Percentiles rank a stretch among this genome's conserved stretches.
Conservation (phyloP, 2,797 vertebrate genomes). For the Sebastes kiyomatsui region DNA sequence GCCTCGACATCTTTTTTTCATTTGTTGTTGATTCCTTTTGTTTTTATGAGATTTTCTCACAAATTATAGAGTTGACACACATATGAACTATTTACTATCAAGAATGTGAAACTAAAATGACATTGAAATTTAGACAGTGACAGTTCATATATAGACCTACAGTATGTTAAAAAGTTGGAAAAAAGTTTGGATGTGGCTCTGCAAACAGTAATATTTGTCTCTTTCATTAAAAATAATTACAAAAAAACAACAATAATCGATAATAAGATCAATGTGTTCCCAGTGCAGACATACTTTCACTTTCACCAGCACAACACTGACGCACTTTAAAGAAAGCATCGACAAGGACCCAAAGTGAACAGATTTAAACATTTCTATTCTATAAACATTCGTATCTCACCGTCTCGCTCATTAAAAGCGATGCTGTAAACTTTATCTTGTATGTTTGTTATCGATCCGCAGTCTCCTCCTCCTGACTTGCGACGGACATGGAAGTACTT, state of each 20-base stretch:
- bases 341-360: background rate
- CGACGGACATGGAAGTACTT: conserved; percentile 52
- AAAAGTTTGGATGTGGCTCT: background rate
- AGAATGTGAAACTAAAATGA: background rate
- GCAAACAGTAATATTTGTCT: background rate
- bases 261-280: fast-evolving
- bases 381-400: conserved; percentile 12
- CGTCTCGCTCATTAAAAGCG: conserved; percentile 48
- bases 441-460: background rate
- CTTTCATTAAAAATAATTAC: background rate
- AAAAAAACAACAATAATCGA: too few relatives aligned
- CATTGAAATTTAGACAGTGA: too few relatives aligned
- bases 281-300: background rate
- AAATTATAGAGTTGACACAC: background rate
- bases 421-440: conserved; percentile 32
- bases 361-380: background rate
- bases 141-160: background rate
- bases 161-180: background rate
- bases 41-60: background rate
- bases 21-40: background rate
- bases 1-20: background rate
- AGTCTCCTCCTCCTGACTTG: conserved; percentile 71
- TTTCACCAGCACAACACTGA: background rate
- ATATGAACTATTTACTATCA: background rate
- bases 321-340: background rate